A percentile compares a stretch with the other conserved stretches of the same genome.
Evolutionary conservation across 92 coral and sea anemone genomes (phyloP).

Genomic region (Anthopleura xanthogrammica): DNA sequence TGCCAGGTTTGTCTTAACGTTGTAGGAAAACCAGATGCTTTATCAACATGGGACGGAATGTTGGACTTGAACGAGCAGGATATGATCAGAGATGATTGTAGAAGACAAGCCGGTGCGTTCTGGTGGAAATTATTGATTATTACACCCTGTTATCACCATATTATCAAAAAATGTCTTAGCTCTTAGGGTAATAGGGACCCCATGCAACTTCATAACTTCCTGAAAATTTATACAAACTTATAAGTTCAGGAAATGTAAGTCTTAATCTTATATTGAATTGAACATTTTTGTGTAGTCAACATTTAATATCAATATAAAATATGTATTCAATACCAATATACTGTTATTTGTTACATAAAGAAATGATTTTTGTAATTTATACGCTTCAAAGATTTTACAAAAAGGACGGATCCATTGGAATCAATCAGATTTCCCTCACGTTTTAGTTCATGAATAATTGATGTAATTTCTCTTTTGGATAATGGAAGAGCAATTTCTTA

Average conservation of each 20-base stretch:
- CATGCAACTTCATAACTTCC: background rate
- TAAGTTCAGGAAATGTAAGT: background rate
- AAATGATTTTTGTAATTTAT: background rate
- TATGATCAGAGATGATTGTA: slow-evolving; percentile 78
- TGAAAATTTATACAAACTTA: background rate
- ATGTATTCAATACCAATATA: background rate
- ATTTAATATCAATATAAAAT: background rate
- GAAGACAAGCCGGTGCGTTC: slow-evolving; percentile 76
- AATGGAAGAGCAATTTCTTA: too few relatives aligned
- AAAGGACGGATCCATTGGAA: background rate
- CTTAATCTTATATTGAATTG: background rate
- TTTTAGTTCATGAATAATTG: background rate
- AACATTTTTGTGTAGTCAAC: background rate
- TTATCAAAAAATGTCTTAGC: background rate
- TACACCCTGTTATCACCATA: background rate
- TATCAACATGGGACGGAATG: slow-evolving; percentile 87
- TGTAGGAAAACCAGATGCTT: slow-evolving; percentile 93
- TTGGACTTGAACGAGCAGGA: slow-evolving; percentile 85
- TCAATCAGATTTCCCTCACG: background rate
- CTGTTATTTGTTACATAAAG: background rate
- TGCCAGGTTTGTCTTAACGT: slow-evolving; percentile 90
- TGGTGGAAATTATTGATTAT: background rate
- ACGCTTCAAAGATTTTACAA: slow-evolving; percentile 1
- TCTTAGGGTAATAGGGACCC: background rate
- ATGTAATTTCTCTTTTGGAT: background rate